phyloP scores from a whole-genome alignment of 35 echinoderm and acorn worm genomes.

The Eucidaris tribuloides region DNA sequence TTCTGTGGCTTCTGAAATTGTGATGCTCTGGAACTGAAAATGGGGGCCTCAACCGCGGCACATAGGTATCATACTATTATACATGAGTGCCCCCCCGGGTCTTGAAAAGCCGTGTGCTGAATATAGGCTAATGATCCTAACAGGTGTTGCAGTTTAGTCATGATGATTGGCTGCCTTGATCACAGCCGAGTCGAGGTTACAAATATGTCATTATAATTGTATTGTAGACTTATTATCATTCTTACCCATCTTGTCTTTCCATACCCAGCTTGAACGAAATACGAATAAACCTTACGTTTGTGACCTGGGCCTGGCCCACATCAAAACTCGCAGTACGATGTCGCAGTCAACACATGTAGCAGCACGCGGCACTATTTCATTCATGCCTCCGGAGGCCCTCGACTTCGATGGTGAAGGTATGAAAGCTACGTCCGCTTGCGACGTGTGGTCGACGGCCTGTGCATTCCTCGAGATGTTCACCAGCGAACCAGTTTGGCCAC shows the following conservation, averaged over 20 bases:
- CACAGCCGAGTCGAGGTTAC: too few relatives aligned
- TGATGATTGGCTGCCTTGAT: too few relatives aligned
- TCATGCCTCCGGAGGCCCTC: background rate
- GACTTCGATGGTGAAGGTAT: background rate
- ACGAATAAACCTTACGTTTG: background rate
- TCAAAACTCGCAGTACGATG: constrained; percentile 2
- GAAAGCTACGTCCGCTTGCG: background rate
- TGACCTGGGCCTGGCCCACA: constrained; percentile 18
- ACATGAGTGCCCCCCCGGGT: too few relatives aligned
- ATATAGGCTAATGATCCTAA: background rate
- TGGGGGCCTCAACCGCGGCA: too few relatives aligned
- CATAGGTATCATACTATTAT: too few relatives aligned
- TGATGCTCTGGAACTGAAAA: too few relatives aligned
- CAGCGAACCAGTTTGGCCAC: background rate
- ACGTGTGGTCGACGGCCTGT: background rate
- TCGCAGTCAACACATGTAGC: background rate
- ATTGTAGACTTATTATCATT: background rate
- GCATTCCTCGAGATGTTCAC: background rate
- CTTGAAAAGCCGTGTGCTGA: too few relatives aligned
- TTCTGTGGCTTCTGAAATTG: too few relatives aligned
- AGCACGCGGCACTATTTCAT: background rate
- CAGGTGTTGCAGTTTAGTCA: background rate
- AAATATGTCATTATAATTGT: too few relatives aligned
- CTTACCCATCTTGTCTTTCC: background rate
- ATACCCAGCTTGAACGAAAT: background rate